Percentiles rank a stretch among this genome's conserved stretches.
Evolutionary conservation across 2,797 vertebrate species (phyloP).

Genomic region (Premnoplex brunnescens): DNA sequence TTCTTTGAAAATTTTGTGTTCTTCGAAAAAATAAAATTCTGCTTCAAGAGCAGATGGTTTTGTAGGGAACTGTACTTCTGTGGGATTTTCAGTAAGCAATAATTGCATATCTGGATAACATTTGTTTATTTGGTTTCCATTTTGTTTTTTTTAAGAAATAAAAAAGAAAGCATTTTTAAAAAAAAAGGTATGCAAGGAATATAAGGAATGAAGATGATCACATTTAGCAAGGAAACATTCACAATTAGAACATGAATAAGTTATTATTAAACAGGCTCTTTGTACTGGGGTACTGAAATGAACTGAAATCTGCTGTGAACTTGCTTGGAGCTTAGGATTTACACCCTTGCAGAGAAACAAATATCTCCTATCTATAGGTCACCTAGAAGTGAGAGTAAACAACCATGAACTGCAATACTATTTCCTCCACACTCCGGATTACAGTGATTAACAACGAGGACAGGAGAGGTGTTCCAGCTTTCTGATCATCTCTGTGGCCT

Average conservation of each 20-base stretch:
- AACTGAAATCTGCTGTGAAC: not conserved
- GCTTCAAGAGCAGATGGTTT: not conserved
- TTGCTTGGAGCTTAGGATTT: fast-evolving
- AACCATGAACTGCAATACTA: not conserved
- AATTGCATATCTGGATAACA: not conserved
- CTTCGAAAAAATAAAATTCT: not conserved
- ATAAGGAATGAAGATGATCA: not conserved
- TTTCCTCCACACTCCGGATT: not conserved
- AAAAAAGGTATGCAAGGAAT: not conserved
- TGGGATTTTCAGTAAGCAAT: not conserved
- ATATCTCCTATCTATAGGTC: not conserved
- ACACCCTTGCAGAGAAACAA: not conserved
- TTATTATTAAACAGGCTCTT: not conserved
- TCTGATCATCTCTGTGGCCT: not conserved
- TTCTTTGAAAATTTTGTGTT: not conserved
- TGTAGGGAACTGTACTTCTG: not conserved
- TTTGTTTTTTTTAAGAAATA: not conserved
- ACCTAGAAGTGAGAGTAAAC: not conserved
- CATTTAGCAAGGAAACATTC: not conserved
- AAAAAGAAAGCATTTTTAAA: not conserved
- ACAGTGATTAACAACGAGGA: not conserved
- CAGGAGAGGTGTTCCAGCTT: not conserved
- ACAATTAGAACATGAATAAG: not conserved
- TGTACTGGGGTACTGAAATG: not conserved
- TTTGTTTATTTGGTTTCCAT: not conserved